Conservation (phyloP, 1,140 invertebrate species). For the Drosophila simulans region DNA sequence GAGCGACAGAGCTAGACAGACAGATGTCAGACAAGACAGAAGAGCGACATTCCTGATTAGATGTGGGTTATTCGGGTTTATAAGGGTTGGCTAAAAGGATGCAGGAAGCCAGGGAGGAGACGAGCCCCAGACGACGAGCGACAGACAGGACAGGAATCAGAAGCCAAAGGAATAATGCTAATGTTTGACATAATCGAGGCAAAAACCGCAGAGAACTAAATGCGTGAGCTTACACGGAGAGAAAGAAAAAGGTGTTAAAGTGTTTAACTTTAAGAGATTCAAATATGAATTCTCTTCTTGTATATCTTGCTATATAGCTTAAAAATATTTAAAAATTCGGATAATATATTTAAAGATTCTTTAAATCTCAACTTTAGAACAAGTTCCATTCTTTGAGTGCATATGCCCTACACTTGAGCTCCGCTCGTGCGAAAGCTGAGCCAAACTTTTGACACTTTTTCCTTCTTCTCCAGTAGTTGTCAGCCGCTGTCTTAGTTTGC, state of each 20-base stretch:
- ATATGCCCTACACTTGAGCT: conserved; percentile 32
- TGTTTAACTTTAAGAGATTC: too few species aligned
- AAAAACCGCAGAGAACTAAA: conserved; percentile 34
- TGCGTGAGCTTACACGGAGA: background rate
- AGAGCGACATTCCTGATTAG: conserved; percentile 52
- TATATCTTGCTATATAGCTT: too few species aligned
- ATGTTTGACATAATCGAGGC: conserved; percentile 61
- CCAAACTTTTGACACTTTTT: conserved; percentile 74
- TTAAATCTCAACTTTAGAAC: too few species aligned
- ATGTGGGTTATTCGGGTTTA: conserved; percentile 5
- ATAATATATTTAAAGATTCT: too few species aligned
- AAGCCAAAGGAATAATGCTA: conserved; percentile 70
- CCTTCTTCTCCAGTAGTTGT: conserved; percentile 13
- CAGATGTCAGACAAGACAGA: conserved; percentile 71
- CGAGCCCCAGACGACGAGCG: conserved; percentile 40
- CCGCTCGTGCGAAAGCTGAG: conserved; percentile 69
- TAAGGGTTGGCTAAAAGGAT: conserved; percentile 4
- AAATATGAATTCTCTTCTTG: too few species aligned
- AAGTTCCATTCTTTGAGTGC: conserved; percentile 14
- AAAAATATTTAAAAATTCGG: too few species aligned
- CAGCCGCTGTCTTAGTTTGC: conserved; percentile 16
- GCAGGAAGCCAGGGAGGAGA: conserved; percentile 2
- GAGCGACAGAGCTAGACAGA: conserved; percentile 35
- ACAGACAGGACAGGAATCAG: conserved; percentile 14
- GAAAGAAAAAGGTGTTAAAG: background rate